A percentile compares a stretch with the other conserved stretches of the same genome.
phyloP scores from a whole-genome alignment of 2,113 vertebrate genomes.

The Collichthys lucidus region DNA sequence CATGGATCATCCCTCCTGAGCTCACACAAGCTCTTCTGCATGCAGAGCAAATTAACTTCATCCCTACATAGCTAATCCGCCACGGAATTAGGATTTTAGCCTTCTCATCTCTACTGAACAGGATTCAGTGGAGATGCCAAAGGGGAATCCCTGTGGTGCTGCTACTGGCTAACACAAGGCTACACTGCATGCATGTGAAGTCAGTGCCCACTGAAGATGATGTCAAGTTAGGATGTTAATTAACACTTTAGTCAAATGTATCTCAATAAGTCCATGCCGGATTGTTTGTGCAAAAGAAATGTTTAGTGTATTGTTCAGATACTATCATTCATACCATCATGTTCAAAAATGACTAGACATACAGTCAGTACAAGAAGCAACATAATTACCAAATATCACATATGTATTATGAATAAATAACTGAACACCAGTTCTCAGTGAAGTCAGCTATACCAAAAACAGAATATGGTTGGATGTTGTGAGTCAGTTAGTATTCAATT shows the following conservation, averaged over 20 bases:
- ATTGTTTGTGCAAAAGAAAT: not conserved
- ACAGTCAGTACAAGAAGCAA: not conserved
- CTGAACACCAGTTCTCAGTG: not conserved
- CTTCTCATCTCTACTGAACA: slow-evolving; percentile 50
- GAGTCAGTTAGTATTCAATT: not conserved
- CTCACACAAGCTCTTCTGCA: slow-evolving; percentile 65
- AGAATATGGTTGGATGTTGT: not conserved
- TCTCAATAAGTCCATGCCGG: not conserved
- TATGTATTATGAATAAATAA: no score
- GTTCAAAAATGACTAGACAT: not conserved
- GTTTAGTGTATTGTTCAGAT: not conserved
- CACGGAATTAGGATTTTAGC: slow-evolving; percentile 75
- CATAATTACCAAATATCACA: no score
- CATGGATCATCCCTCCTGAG: slow-evolving; percentile 72
- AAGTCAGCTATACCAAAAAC: not conserved
- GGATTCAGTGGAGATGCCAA: slow-evolving; percentile 41
- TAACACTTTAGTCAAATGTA: not conserved
- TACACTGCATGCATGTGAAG: slow-evolving; percentile 1
- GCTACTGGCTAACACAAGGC: slow-evolving; percentile 24
- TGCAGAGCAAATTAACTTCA: slow-evolving; percentile 77
- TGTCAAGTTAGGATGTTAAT: not conserved
- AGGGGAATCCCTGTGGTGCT: slow-evolving; percentile 18
- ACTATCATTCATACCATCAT: no score
- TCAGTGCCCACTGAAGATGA: not conserved
- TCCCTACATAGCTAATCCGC: slow-evolving; percentile 72